These are phyloP conservation scores for Lophotriccus pileatus DNA, from an alignment of 2,797 vertebrate genomes.

Conservation along the genomic window DNA sequence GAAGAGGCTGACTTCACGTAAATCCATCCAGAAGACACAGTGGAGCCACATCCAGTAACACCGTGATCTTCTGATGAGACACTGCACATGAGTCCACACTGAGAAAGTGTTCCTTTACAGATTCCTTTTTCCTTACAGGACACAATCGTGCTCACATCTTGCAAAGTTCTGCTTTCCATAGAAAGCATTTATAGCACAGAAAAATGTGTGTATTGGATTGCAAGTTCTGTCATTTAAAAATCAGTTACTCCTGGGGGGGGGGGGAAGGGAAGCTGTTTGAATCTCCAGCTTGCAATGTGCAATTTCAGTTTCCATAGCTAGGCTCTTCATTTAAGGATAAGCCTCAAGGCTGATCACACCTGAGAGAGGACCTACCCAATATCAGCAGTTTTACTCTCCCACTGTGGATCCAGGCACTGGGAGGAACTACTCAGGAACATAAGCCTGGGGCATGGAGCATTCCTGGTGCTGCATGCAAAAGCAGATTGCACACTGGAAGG, in stretches of 20 bases:
- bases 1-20: neutral
- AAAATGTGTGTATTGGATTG: neutral
- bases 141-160: neutral
- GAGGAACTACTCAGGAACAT: neutral
- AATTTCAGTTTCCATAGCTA: neutral
- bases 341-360: neutral
- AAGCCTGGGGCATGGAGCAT: neutral
- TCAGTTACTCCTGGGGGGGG: neutral
- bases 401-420: neutral
- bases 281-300: neutral
- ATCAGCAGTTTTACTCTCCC: neutral
- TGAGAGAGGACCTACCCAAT: neutral
- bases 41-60: neutral
- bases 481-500: neutral
- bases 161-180: neutral
- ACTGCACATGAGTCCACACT: accelerated
- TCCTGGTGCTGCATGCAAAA: neutral
- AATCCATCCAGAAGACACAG: neutral
- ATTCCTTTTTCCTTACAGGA: neutral
- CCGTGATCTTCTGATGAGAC: neutral
- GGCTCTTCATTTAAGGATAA: neutral
- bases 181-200: neutral
- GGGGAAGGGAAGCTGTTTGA: neutral
- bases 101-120: neutral
- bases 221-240: neutral